Base-by-base conservation (phyloP, 2,888 invertebrate species). In the Fabriciana adippe region DNA sequence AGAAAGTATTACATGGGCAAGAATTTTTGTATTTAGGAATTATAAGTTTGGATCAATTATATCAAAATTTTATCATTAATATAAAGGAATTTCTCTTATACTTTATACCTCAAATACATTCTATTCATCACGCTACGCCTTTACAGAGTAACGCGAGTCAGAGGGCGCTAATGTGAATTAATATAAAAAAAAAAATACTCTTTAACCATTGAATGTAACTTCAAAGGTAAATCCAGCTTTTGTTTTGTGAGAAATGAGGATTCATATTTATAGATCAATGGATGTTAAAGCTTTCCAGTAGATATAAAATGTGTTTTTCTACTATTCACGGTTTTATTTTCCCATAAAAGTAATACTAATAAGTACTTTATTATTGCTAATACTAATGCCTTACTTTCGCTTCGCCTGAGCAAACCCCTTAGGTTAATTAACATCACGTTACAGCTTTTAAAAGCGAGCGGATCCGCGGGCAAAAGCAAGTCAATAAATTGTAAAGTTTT, bases 131-230 rank as follows among this genome's bases (percentile, higher is more conserved):
- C 53, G 63, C 31, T 26, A 26, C 65, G 51, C 53, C 57, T 63
- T 67, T 57, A 67, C 64, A 70, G 57, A 71, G 67, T 65, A 68
- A 45, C 26, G 21, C 66, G 64, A 57, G 60, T 55, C 71, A 60
- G 67, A 68, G 66, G 64, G 67, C 67, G 66, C 66, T 69, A 66
- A 72, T 69, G 69, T 71, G 55, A 67, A 69, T 67, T 69, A 69
- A 72, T 60, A 57, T 59, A 65, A 68, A 68, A 73, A 72, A 72
- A 68, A 73, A 72, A 72, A 68, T 67, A 67, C 72, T 59, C 13
- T 71, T 63, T 65, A 55, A 57, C 64, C 35, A 41, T 48, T 65
- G 61, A 68, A 59, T 59, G 60, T 53, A 51, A 56, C 56, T 56
- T 66, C 64, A 63, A 64, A 64, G 59, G 21, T 51, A 51, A 51